Evolutionary conservation across 2,888 invertebrate genomes (phyloP), one percentile per base, ranked within the genome.

Genomic region (Meteorus colon): DNA sequence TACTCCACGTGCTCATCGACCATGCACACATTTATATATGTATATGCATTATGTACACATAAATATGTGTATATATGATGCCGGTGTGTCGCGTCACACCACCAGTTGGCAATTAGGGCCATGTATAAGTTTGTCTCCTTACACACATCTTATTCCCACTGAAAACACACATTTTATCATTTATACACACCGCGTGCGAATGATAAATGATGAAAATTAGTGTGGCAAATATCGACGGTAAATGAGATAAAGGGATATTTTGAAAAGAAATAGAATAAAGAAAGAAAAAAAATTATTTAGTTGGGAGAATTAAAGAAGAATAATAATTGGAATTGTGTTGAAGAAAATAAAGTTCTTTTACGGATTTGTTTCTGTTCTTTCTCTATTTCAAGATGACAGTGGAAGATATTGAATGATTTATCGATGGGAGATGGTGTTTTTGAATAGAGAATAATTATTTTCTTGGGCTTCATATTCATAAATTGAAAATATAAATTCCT

Each of bases 91-190:
- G 16, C 69, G 71, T 71, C 71, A 55, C 55, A 71, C 71, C 71
- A 60, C 71, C 71, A 37, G 71, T 41, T 72, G 62, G 72, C 63
- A 72, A 72, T 72, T 72, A 72, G 45, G 29, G 45, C 45, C 48
- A 51, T 72, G 72, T 72, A 63, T 59, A 69, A 63, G 37, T 31
- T 59, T 45, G 62, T 62, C 48, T 48, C 60, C 62, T n/a, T 14
- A 62, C 37, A 29, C 72, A 72, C 72, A 62, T 72, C 51, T 72
- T 48, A 63, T 62, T 72, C 72, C 41, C 1, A 31, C 55, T 62
- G 48, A 62, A 62, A 63, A 69, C 69, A 69, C n/a, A 55, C 55
- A 65, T 65, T 65, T 37, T 65, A 37, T 37, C 48, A 45, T 68
- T 19, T 29, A 48, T 10, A 31, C 34, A 19, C 12, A 5, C 31